phyloP scores from a whole-genome alignment of 2,797 vertebrate genomes.

The Oryzias sinensis region DNA sequence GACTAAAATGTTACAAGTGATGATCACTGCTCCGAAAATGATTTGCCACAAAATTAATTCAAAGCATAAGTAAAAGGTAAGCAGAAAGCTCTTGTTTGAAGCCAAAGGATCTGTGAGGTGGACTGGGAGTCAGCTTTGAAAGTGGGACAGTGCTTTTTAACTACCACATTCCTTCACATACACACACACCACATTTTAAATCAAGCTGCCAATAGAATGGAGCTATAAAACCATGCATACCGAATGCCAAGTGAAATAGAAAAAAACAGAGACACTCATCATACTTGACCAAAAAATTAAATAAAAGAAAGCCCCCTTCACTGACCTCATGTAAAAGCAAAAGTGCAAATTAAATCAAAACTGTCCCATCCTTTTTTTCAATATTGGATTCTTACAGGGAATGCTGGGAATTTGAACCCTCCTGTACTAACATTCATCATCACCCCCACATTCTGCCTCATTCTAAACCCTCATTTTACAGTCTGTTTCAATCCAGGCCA shows the following conservation, averaged over 20 bases:
- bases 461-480: slow-evolving; percentile 6
- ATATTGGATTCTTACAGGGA: slow-evolving; percentile 25
- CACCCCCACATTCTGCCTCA: slow-evolving; percentile 2
- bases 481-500: slow-evolving; percentile 5
- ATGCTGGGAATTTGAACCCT: slow-evolving; percentile 40
- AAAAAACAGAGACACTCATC: slow-evolving; percentile 28
- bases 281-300: neutral
- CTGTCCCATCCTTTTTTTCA: slow-evolving; percentile 9
- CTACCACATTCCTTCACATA: slow-evolving; percentile 13
- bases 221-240: slow-evolving; percentile 30
- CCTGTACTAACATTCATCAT: slow-evolving; percentile 10
- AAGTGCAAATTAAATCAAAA: slow-evolving; percentile 44
- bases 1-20: neutral
- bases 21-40: slow-evolving; percentile 7
- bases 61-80: slow-evolving; percentile 13
- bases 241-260: slow-evolving; percentile 47
- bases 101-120: slow-evolving; percentile 24
- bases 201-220: slow-evolving; percentile 64
- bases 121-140: slow-evolving; percentile 19
- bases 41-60: slow-evolving; percentile 13
- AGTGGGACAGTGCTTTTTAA: slow-evolving; percentile 33
- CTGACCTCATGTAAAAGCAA: slow-evolving; percentile 36
- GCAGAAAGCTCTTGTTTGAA: slow-evolving; percentile 6
- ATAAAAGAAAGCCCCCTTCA: slow-evolving; percentile 21
- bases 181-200: slow-evolving; percentile 49